Evolutionary conservation across 2,113 vertebrate genomes (phyloP), one percentile per base, ranked within the genome.

Genomic region (Desmodus rotundus): DNA sequence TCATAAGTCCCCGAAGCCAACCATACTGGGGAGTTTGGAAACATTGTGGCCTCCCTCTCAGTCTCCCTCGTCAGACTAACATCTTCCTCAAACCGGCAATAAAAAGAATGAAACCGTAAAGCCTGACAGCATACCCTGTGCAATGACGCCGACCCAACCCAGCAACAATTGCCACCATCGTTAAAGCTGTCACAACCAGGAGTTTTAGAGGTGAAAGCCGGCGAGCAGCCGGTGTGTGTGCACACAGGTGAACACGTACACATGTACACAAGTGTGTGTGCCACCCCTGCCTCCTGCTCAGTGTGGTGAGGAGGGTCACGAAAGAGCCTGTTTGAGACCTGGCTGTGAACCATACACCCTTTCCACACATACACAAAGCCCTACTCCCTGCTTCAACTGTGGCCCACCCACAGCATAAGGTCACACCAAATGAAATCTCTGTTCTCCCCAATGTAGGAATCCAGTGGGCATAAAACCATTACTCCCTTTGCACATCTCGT

Each of bases 181-280:
- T 91, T n/a, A 63, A 82, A 56, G 58, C 14, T 0, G 22, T 38
- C 4, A 0, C 41, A 76, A 36, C 13, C 7, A 0, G 0, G 3
- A 3, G 0, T 16, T 26, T 54, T 19, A 11, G 31, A n/a, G 38
- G 41, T 1, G 31, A 41, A 31, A 24, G 47, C n/a, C 20, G 54
- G 56, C 28, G 47, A 22, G 11, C 52, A 68, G 8, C n/a, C 45
- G 54, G 10, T 33, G 8, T 4, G 2, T 0, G 4, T 1, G 3
- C 14, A 3, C 68, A 7, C 4, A 1, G 1, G 5, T 2, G 17
- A 9, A 50, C 16, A 36, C 3, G 28, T 0, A 13, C n/a, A 14
- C 58, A 43, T 0, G 7, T 24, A 17, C 26, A 2, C 20, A 3
- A 6, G 33, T 6, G 3, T 1, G 2, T 2, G 3, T 0, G 11